Percentiles rank a stretch among this genome's conserved stretches.
These are phyloP conservation scores for Heterodera filipjevi DNA, from an alignment of 2,888 invertebrate species.

Conservation along the genomic window DNA sequence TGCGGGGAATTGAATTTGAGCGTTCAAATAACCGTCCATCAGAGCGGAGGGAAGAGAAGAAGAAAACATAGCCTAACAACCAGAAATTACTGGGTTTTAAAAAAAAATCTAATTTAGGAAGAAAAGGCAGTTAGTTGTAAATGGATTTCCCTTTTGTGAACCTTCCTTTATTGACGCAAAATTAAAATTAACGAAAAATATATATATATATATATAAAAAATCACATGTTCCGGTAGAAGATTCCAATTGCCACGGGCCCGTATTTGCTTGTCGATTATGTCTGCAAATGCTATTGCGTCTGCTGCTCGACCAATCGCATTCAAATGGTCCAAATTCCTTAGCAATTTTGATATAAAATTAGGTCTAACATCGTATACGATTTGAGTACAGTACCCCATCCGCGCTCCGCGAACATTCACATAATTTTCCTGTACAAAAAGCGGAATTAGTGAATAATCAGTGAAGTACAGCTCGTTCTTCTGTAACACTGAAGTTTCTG, in stretches of 20 bases:
- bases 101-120: neutral
- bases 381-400: constrained; percentile 30
- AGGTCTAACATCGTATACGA: neutral
- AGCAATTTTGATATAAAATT: too few species aligned
- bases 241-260: constrained; percentile 78
- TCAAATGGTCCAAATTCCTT: constrained; percentile 71
- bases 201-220: neutral
- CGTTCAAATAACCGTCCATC: constrained; percentile 77
- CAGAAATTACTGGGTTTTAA: neutral
- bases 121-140: too few species aligned
- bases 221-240: constrained; percentile 78
- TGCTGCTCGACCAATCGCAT: constrained; percentile 79
- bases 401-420: constrained; percentile 47
- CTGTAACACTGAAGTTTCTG: constrained; percentile 70
- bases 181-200: too few species aligned
- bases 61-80: constrained; percentile 77
- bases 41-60: constrained; percentile 86
- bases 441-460: constrained; percentile 91
- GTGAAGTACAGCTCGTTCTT: constrained; percentile 83
- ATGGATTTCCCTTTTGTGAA: too few species aligned
- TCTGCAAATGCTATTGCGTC: constrained; percentile 86
- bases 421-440: constrained; percentile 98
- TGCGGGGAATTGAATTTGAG: constrained; percentile 84
- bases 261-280: constrained; percentile 80
- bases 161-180: too few species aligned